Base-by-base conservation (phyloP, 1,140 invertebrate species). In the Diachasma alloeum region DNA sequence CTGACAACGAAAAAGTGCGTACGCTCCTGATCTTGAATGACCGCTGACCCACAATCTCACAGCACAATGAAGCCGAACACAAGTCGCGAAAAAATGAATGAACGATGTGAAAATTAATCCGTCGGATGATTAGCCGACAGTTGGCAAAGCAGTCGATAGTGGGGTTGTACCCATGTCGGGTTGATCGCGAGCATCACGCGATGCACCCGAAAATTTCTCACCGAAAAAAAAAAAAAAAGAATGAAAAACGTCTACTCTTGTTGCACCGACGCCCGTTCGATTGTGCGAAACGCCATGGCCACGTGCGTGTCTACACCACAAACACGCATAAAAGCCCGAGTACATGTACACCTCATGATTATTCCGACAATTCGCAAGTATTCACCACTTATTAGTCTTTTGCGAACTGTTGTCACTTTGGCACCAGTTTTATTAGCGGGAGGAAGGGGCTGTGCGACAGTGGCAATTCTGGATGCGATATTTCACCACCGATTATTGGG, bases 1-100 rank as follows among this genome's bases (percentile, higher is more conserved):
- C 17, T 56, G n/a, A 56, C 6, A 56, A 19, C 2, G 17, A 56
- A 56, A 71, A 75, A 75, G 42, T 69, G n/a, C 46, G 72, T 42
- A 59, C 74, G 73, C 53, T 44, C 68, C 36, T 39, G 73, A 75
- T 71, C 66, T 75, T 75, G 37, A 72, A 63, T 78, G 77, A 78
- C 77, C 77, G 73, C 67, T 78, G 77, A 78, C 77, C 77, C 77
- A 78, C 77, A 72, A 78, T 78, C 72, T 72, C 74, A 53, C 67
- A 67, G 19, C 59, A 26, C 59, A 24, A 15, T 4, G 39, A 4
- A 63, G 4, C 19, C 24, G 11, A 63, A 63, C 26, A 0, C 1
- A 68, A 39, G 8, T 68, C 17, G 4, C 22, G 48, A 68, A 39
- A 39, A n/a, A 11, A 19, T 4, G 5, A 68, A 68, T 13, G 4